Evolutionary conservation across 2,888 invertebrate species (phyloP).

Genomic region (Acleris literana): DNA sequence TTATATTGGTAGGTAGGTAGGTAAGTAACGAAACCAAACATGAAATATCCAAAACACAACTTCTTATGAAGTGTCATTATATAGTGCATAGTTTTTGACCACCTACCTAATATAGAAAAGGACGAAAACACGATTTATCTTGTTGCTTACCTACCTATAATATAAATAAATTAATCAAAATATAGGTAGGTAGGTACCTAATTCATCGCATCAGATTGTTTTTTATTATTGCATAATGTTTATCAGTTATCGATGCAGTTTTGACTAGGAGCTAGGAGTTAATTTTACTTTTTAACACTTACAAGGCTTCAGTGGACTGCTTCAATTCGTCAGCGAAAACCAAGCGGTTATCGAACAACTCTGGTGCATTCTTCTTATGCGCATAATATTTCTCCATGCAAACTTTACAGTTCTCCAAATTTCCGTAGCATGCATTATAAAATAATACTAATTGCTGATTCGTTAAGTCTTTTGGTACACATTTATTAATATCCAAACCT

Average conservation of each 20-base stretch:
- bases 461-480: constrained; percentile 76
- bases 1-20: no score
- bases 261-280: not conserved
- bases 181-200: not conserved
- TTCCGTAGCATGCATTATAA: constrained; percentile 86
- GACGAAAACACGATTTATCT: no score
- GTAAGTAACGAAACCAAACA: no score
- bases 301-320: constrained; percentile 77
- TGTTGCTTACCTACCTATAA: no score
- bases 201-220: no score
- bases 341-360: constrained; percentile 85
- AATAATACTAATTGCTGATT: constrained; percentile 86
- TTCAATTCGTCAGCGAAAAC: constrained; percentile 78
- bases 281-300: constrained; percentile 58
- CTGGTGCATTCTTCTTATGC: constrained; percentile 83
- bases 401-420: constrained; percentile 82
- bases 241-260: not conserved
- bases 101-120: no score
- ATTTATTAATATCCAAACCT: constrained; percentile 75
- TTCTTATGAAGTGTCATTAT: no score
- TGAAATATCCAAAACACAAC: no score
- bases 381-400: constrained; percentile 86
- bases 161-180: not conserved
- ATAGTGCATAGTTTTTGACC: no score
- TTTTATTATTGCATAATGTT: no score